Base-by-base conservation (phyloP, 2,888 invertebrate species). In the Drosophila setosimentum region DNA sequence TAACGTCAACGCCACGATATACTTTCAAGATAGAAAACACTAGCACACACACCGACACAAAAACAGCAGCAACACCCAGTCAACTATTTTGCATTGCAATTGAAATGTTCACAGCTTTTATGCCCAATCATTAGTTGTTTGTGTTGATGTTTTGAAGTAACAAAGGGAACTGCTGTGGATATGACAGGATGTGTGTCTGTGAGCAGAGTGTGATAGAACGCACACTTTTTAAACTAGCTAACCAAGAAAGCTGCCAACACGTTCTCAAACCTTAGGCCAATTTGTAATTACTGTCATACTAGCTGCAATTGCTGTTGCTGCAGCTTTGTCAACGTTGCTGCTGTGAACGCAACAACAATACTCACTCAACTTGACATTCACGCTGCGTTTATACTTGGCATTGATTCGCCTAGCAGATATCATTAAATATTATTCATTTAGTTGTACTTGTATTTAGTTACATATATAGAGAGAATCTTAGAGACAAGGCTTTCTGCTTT, bases 1-100 rank as follows among this genome's bases (percentile, higher is more conserved):
- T 78, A 83, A 73, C 80, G 73, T 78, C 80, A 78, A 73, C 45
- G 70, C 74, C 35, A 57, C 40, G 57, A 80, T 57, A 68, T 61
- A 58, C 77, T 73, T 68, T 37, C 11, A 32, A 35, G 51, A 55
- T 45, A 48, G 68, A 71, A 71, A 63, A 50, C 24, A 53, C 13
- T 37, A 16, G 42, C 48, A 53, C 24, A 27, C 35, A 18, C 32
- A 40, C 37, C 30, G 3, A 45, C 21, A 51, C 13, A 51, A 7
- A 13, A 51, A 30, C 50, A 50, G 27, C 16, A 57, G 37, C 58
- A 45, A 50, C 64, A 70, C 45, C 73, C 60, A 55, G 67, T 68
- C 69, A 64, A 78, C 83, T 78, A 80, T 85, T 85, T 89, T 87
- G 70, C 82, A 89, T 87, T 80, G 70, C 82, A 85, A 89, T 89